Evolutionary conservation across 2,888 invertebrate species (phyloP), one percentile per base, ranked within the genome.

Genomic region (Stegana nigrithorax): DNA sequence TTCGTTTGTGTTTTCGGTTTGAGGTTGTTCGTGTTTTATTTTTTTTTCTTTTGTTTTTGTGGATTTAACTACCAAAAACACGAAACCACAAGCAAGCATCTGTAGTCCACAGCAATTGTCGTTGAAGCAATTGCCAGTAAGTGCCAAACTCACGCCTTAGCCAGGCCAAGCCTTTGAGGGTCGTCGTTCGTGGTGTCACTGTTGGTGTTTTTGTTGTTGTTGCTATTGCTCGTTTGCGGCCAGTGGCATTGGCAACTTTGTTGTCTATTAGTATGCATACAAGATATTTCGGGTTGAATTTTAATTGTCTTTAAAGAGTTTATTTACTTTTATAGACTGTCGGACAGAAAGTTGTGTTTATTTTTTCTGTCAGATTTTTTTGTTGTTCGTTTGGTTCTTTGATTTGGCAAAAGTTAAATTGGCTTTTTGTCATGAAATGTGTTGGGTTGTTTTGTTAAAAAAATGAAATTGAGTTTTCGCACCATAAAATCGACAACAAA

Each of bases 241-340:
- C 21, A 6, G 21, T 5, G 4, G 45, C 12, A 8, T 45, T 21
- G 21, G 32, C 36, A 21, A 36, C 12, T 55, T 55, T 12, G n/a
- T 4, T 32, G 23, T 21, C 1, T 36, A 19, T 21, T 55, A 55
- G 36, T 55, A 12, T 55, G 36, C 53, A 55, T 55, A 14, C n/a
- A 50, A 12, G n/a, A 55, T 36, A 21, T 21, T 32, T 32, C 36
- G 21, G n/a, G 32, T 55, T 55, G 32, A 55, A 36, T 32, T 27
- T 55, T 55, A 55, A 55, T 55, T 55, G 53, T 55, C 32, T 19
- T 12, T 14, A 39, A 39, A 47, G 47, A 47, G 23, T 47, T 8
- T 47, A 3, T 2, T 4, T 47, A 32, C n/a, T 32, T 32, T 6
- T 17, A 42, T n/a, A 42, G n/a, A n/a, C n/a, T n/a, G n/a, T n/a